Evolutionary conservation across 2,797 vertebrate species (phyloP).

Genomic region (Pteronotus mesoamericanus): DNA sequence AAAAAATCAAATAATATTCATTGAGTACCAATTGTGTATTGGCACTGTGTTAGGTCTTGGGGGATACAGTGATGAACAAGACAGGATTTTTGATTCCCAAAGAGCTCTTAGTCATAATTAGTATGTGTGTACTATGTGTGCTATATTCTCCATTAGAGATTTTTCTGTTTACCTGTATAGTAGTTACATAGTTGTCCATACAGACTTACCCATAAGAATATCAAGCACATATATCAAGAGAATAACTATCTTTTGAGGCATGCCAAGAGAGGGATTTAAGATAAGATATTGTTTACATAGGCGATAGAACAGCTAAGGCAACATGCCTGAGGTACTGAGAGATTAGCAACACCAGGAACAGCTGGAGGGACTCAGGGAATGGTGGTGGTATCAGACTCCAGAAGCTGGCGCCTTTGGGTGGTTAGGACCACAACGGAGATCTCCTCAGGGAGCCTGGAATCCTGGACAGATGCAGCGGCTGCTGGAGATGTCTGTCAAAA

Average conservation of each 20-base stretch:
- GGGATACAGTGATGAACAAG: neutral
- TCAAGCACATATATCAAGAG: neutral
- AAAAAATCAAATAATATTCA: neutral
- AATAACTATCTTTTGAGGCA: neutral
- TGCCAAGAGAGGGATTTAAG: neutral
- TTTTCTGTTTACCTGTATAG: neutral
- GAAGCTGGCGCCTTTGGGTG: neutral
- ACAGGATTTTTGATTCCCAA: neutral
- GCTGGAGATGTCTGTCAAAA: neutral
- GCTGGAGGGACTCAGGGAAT: neutral
- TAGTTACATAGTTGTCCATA: neutral
- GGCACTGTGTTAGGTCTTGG: neutral
- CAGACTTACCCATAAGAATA: neutral
- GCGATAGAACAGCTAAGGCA: neutral
- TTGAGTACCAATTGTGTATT: accelerated
- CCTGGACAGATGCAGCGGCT: neutral
- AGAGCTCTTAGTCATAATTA: neutral
- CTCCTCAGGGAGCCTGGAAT: neutral
- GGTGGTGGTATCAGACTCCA: neutral
- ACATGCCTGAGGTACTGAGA: neutral
- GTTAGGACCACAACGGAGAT: neutral
- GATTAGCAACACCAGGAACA: neutral
- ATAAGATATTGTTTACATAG: neutral
- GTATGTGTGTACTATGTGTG: neutral
- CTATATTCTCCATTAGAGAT: neutral